Base-by-base conservation (phyloP, 1,140 invertebrate genomes). In the Rhyzopertha dominica region DNA sequence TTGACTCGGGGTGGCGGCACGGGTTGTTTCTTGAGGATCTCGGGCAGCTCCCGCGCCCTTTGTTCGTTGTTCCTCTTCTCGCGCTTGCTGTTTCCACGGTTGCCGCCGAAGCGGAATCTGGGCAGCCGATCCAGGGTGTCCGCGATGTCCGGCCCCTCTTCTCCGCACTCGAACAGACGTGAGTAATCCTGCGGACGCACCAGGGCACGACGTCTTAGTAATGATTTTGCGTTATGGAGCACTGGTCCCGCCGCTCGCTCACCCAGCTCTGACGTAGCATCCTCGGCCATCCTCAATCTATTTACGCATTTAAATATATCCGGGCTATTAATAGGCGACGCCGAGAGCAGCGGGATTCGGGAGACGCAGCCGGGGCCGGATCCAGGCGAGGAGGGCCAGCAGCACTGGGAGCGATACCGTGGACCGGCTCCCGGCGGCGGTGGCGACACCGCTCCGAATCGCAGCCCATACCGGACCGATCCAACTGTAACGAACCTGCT, bases 41-140 rank as follows among this genome's bases (percentile, higher is more conserved):
- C 83, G 3, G 85, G 87, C 43, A 89, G 73, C 65, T 87, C 84
- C 49, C 79, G 77, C 44, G 88, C 72, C 43, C 80, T 74, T 61
- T 85, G 79, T 10, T 82, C 74, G 63, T 82, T 81, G 59, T 75
- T 79, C 37, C 68, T 60, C 42, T 69, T 64, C 37, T 70, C 63
- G 4, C 60, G 51, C 49, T 67, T 69, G 39, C 58, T 60, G 59
- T 56, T 58, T 69, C 70, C 75, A 59, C 67, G 62, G 71, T 74
- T 74, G 68, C 81, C 79, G 69, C 81, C 82, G 73, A 84, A 82
- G 64, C 82, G 79, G 63, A 82, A 79, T 65, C 78, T 82, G 60
- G 83, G 81, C 65, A 86, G 73, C 47, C 82, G 83, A 71, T 86
- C 84, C 81, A 87, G 79, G 62, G 79, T 78, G 71, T 43, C 43